Base-by-base conservation (phyloP, 2,113 vertebrate genomes). In the Ochotona curzoniae region DNA sequence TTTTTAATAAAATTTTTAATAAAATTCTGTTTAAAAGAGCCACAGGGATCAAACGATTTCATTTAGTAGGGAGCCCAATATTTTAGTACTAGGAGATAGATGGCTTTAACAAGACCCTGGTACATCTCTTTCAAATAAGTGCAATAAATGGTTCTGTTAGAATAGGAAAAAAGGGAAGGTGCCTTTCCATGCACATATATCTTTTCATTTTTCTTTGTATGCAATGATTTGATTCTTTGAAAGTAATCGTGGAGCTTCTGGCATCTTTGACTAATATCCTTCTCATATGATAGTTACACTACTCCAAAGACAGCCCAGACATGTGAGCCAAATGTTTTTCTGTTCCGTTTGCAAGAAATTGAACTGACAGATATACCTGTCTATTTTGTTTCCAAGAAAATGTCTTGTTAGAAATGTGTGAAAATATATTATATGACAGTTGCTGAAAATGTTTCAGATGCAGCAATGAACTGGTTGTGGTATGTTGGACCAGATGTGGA, bases 361-460 rank as follows among this genome's bases (percentile, higher is more conserved):
- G 97, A 97, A 97, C 95, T 96, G 97, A 98, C 97, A 98, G 97
- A 97, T 98, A 98, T 97, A 98, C 98, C 98, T 98, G 97, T 97
- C 98, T 98, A 95, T 97, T 96, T 95, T 90, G 83, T n/a, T 88
- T 97, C 98, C 98, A 98, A 98, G 97, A 98, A 98, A 97, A 97
- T 35, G 97, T 98, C 97, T 97, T 97, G 94, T 97, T 98, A 97
- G 98, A 97, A 98, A 98, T 47, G 97, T 98, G 98, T 97, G 97
- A 98, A 98, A 98, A 98, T 97, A 97, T 96, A 98, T 97, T 97
- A 97, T 96, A 97, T 98, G 97, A 97, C 97, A 98, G 97, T 98
- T 64, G 83, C 97, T 97, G 97, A 98, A 97, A 98, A 96, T 98
- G 96, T 96, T 98, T 98, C 97, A 98, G 98, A 97, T 97, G 93